These are phyloP conservation scores for Phalacrocorax aristotelis DNA, from an alignment of 2,113 vertebrate genomes.

Conservation along the genomic window DNA sequence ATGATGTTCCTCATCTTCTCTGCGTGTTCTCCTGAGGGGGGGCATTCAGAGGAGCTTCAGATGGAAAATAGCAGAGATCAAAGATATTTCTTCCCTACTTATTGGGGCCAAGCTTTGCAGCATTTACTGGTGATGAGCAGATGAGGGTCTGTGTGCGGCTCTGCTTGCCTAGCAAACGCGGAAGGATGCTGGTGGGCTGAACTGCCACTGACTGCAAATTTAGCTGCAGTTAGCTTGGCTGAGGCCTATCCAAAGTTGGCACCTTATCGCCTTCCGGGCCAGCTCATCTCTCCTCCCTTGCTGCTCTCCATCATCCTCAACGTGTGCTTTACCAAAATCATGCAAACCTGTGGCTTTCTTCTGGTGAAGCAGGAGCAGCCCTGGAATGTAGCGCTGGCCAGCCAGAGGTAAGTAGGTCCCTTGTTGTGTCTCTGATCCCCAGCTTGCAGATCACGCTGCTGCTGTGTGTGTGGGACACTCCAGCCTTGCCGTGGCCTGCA, in stretches of 20 bases:
- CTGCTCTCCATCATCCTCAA: conserved; percentile 72
- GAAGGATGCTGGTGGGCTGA: background rate
- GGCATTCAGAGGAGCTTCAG: background rate
- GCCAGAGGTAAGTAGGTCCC: conserved; percentile 47
- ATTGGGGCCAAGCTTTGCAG: background rate
- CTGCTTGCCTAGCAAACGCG: background rate
- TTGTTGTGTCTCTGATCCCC: background rate
- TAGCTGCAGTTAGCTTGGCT: conserved; percentile 71
- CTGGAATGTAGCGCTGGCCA: conserved; percentile 66
- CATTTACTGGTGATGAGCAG: background rate
- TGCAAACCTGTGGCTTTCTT: conserved; percentile 68
- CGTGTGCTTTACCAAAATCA: conserved; percentile 17
- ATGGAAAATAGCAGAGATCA: background rate
- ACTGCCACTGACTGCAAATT: background rate
- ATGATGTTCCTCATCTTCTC: background rate
- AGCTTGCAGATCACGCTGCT: rapidly evolving
- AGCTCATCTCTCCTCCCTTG: conserved; percentile 72
- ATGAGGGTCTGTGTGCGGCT: background rate
- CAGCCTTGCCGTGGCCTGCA: background rate
- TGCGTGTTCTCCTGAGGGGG: background rate
- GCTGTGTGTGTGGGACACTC: background rate
- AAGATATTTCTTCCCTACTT: background rate
- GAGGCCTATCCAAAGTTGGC: conserved; percentile 73
- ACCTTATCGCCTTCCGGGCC: conserved; percentile 65
- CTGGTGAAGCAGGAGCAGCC: conserved; percentile 69